A percentile compares a stretch with the other conserved stretches of the same genome.
Conservation (phyloP, 2,113 vertebrate genomes). For the Sitta europaea region DNA sequence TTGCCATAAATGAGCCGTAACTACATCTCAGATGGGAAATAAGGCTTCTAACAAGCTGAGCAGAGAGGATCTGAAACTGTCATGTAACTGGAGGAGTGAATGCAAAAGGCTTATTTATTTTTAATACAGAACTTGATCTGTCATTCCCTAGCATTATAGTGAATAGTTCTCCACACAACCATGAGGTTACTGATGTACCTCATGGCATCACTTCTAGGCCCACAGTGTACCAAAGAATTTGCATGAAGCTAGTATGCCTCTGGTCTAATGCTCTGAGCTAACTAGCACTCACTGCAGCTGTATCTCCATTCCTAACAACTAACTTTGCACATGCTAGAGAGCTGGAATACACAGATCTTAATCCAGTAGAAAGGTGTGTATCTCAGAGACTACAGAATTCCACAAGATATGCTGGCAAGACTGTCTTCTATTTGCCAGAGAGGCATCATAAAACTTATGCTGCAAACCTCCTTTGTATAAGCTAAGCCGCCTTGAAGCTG, state of each 20-base stretch:
- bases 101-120: not conserved
- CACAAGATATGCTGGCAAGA: not conserved
- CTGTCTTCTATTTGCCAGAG: not conserved
- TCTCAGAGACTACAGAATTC: not conserved
- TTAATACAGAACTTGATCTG: not conserved
- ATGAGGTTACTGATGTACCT: not conserved
- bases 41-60: not conserved
- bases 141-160: not conserved
- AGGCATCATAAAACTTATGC: not conserved
- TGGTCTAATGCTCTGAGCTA: not conserved
- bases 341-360: not conserved
- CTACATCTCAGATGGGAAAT: not conserved
- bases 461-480: not conserved
- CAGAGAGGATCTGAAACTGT: not conserved
- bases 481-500: not conserved
- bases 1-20: not conserved
- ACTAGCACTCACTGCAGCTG: not conserved
- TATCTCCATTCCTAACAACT: not conserved
- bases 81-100: not conserved
- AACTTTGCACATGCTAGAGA: not conserved
- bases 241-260: not conserved
- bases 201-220: not conserved
- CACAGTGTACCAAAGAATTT: not conserved
- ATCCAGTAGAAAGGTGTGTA: not conserved
- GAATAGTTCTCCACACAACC: not conserved